Percentiles rank a stretch among this genome's conserved stretches.
Conservation (phyloP, 2,888 invertebrate genomes). For the Maniola hyperantus region DNA sequence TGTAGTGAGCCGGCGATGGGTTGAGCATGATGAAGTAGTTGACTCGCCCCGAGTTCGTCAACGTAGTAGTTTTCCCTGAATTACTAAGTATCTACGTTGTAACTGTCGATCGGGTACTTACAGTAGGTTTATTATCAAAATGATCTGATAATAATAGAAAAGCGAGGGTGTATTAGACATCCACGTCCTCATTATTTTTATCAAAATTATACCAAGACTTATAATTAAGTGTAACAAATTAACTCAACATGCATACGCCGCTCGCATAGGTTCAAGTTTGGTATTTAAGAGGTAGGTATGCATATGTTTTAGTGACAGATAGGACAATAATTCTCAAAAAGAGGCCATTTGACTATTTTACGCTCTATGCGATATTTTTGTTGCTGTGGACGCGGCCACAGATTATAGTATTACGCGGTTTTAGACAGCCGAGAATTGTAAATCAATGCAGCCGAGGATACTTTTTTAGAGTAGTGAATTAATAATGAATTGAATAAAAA, state of each 20-base stretch:
- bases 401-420: too few species aligned
- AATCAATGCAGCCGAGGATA: background rate
- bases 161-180: background rate
- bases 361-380: background rate
- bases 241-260: slow-evolving; percentile 33
- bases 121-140: background rate
- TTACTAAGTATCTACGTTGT: too few species aligned
- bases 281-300: background rate
- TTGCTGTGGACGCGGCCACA: too few species aligned
- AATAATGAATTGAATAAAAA: too few species aligned
- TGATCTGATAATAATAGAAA: slow-evolving; percentile 1
- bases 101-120: too few species aligned
- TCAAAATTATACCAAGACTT: slow-evolving; percentile 24
- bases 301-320: background rate
- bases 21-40: too few species aligned
- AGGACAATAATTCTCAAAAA: background rate
- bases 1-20: too few species aligned
- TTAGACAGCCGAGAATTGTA: background rate
- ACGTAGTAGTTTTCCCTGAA: background rate
- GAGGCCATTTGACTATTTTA: background rate
- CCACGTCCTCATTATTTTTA: background rate
- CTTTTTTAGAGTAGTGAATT: too few species aligned
- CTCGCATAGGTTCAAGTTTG: slow-evolving; percentile 48
- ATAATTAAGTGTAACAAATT: slow-evolving; percentile 36
- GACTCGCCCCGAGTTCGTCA: background rate